Evolutionary conservation across 2,113 vertebrate genomes (phyloP), one percentile per base, ranked within the genome.

Genomic region (Neogale vison): DNA sequence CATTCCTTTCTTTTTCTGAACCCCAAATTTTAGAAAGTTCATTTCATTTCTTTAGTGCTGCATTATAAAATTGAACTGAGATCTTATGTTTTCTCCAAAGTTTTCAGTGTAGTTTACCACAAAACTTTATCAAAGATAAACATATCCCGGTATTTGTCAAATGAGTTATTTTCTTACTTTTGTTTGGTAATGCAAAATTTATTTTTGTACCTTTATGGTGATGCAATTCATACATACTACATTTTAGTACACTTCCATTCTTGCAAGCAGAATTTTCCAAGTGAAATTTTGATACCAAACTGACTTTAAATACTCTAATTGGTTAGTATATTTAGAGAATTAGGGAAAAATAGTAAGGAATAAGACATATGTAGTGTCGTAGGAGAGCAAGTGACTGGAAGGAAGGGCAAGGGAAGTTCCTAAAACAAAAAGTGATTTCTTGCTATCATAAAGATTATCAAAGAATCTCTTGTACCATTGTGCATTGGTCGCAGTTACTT

Each of bases 1-100:
- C 90, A 57, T 89, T 90, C 59, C 20, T 63, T 91, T 97, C 88
- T 79, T 89, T 45, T 82, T n/a, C 50, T 91, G 85, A 97, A 92
- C 89, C 77, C 88, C 89, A 95, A 95, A 90, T 95, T 98, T 77
- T 83, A 90, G 92, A 88, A 88, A 92, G 23, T 95, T 86, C 21
- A 23, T 95, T 97, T 97, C 6, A 63, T 77, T 85, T 93, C 26
- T 24, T 96, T 81, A 87, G 11, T 59, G 12, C 10, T 81, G 23
- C 52, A 77, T 83, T 92, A 57, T 81, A 85, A 95, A 88, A 83
- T 21, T 96, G 76, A 77, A 36, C 26, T 92, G 57, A 82, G 18
- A 59, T 93, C n/a, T 79, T 76, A 23, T 79, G 26, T 90, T 96
- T 97, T 88, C 69, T 88, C 69, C 14, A 90, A 45, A 50, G 67